phyloP scores from a whole-genome alignment of 1,140 invertebrate species.

The Leptinotarsa undecemlineata region DNA sequence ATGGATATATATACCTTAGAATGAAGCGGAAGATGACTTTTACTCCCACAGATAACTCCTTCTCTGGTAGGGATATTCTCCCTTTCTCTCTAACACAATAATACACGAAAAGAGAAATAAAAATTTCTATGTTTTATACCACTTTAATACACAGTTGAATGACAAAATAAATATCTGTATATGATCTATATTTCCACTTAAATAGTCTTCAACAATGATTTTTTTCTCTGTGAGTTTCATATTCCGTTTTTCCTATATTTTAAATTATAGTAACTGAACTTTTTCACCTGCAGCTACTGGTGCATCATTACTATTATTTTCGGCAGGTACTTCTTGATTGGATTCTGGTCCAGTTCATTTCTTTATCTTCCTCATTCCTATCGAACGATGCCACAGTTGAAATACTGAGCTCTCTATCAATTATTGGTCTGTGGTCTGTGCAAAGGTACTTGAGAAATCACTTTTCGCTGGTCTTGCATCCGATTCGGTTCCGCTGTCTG shows the following conservation, averaged over 20 bases:
- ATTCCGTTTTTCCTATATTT: neutral
- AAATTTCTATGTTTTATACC: too few species aligned
- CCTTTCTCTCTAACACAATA: too few species aligned
- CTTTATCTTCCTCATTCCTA: conserved; percentile 14
- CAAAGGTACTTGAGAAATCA: conserved; percentile 32
- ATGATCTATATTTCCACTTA: neutral
- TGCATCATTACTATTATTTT: neutral
- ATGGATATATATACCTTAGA: too few species aligned
- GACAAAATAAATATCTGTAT: too few species aligned
- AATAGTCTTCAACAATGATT: conserved; percentile 19
- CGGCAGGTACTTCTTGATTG: neutral
- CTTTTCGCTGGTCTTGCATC: conserved; percentile 28
- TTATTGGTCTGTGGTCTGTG: conserved; percentile 9
- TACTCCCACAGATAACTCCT: too few species aligned
- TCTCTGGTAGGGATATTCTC: too few species aligned
- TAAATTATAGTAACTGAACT: neutral
- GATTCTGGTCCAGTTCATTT: neutral
- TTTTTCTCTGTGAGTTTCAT: neutral
- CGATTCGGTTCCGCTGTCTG: conserved; percentile 33
- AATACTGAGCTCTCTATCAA: neutral
- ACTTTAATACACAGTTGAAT: too few species aligned
- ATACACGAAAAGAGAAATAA: too few species aligned
- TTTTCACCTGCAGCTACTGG: neutral
- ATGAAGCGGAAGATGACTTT: too few species aligned
- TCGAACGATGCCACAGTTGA: neutral